Evolutionary conservation across 2,797 vertebrate genomes (phyloP).

Genomic region (Platyrinchus mystaceus): DNA sequence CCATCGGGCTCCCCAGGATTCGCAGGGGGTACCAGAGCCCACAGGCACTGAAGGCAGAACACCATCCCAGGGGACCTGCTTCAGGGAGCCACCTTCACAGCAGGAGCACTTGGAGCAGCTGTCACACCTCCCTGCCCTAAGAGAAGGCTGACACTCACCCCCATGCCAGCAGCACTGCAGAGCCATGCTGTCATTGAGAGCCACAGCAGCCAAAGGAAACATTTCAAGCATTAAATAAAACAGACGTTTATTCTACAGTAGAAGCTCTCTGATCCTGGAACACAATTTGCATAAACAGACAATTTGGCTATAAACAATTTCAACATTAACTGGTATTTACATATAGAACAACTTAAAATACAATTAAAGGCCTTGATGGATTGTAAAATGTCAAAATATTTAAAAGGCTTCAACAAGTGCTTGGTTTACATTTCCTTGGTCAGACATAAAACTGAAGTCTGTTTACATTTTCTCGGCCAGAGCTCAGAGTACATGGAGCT

Average conservation of each 20-base stretch:
- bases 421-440: constrained; percentile 63
- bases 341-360: constrained; percentile 79
- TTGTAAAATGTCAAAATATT: constrained; percentile 74
- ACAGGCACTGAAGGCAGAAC: neutral
- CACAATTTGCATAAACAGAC: constrained; percentile 79
- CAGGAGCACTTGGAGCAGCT: neutral
- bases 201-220: constrained; percentile 45
- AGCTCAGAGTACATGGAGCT: neutral
- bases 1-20: neutral
- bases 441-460: constrained; percentile 40
- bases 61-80: neutral
- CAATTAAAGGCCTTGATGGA: constrained; percentile 77
- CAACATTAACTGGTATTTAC: constrained; percentile 79
- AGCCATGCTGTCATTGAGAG: neutral
- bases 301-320: constrained; percentile 79
- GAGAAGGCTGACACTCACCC: neutral
- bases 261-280: constrained; percentile 71
- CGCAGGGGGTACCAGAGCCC: neutral
- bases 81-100: neutral
- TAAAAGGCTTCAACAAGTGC: constrained; percentile 64
- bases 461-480: constrained; percentile 10
- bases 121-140: neutral
- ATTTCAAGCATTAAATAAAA: constrained; percentile 70
- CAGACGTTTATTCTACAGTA: constrained; percentile 70
- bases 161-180: neutral